A percentile compares a stretch with the other conserved stretches of the same genome.
Evolutionary conservation across 2,888 invertebrate species (phyloP).

Genomic region (Philopedon plagiatum): DNA sequence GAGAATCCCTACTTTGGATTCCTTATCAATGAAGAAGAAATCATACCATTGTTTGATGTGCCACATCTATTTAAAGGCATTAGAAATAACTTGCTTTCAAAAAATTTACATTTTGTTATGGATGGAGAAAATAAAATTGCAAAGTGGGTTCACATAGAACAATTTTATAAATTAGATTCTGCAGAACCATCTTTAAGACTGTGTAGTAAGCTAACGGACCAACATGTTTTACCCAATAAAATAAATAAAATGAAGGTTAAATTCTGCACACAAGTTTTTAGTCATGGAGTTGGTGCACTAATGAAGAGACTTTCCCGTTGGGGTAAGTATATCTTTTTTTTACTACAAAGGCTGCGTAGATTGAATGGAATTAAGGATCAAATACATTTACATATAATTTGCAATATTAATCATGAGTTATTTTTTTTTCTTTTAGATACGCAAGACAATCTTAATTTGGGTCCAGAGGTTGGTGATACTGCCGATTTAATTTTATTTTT

Average conservation of each 20-base stretch:
- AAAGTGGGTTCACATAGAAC: conserved; percentile 44
- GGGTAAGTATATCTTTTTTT: conserved; percentile 48
- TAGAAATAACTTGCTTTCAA: conserved; percentile 47
- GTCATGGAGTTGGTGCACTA: conserved; percentile 43
- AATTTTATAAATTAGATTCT: conserved; percentile 40
- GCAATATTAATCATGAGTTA: background rate
- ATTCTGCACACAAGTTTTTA: conserved; percentile 51
- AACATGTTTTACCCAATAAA: conserved; percentile 45
- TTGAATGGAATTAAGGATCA: too few relatives aligned
- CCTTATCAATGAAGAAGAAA: conserved; percentile 32
- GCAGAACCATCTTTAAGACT: conserved; percentile 26
- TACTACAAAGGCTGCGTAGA: too few relatives aligned
- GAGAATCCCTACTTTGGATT: conserved; percentile 44
- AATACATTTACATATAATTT: background rate
- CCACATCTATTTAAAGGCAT: conserved; percentile 50
- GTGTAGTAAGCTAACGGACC: conserved; percentile 46
- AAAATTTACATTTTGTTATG: conserved; percentile 37
- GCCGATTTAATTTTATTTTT: conserved; percentile 49
- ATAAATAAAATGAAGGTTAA: conserved; percentile 52
- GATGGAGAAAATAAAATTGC: conserved; percentile 26
- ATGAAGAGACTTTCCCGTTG: conserved; percentile 46
- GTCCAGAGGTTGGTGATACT: conserved; percentile 40
- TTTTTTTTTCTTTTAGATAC: conserved; percentile 36
- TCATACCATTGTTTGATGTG: conserved; percentile 47
- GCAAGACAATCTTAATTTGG: conserved; percentile 25